Base-by-base conservation (phyloP, 2,113 vertebrate genomes). In the Oreochromis tanganicae region DNA sequence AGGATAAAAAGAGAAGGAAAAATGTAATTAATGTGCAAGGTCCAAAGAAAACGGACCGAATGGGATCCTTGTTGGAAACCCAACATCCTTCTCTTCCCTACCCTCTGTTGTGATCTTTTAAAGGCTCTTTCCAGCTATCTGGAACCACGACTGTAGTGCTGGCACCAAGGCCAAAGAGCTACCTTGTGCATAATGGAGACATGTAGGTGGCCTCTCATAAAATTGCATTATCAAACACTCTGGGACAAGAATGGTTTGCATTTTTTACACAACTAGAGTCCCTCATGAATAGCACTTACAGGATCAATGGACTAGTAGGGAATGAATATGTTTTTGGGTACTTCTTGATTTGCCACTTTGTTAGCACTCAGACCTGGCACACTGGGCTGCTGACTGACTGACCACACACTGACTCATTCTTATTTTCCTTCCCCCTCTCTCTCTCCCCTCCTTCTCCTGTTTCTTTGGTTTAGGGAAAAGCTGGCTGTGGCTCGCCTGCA, bases 401-500 rank as follows among this genome's bases (percentile, higher is more conserved):
- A 78, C 8, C 86, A 71, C 68, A 92, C 68, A 73, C 83, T 95
- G 90, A 95, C 59, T n/a, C 38, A 93, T 87, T 0, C 36, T 21
- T 36, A 2, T 84, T 85, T 48, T 68, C 54, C 87, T 38, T 50
- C 16, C 32, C 85, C 32, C 43, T 2, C 13, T 50, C 54, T 50
- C 54, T 43, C 38, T 85, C 21, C 46, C 61, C 43, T 19, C 46
- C 71, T 11, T 52, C 73, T 78, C 46, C 73, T 34, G 2, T 78
- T 78, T 32, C 73, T 52, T 82, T 81, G 79, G 41, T 90, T 85
- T 10, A 98, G 98, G 96, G 97, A 98, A 96, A 98, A 98, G 96
- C 94, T 98, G 96, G 97, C 97, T 86, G 97, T 97, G 97, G 97
- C 97, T 96, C 96, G 96, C 84, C 96, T 98, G 94, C 98, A 98